Evolutionary conservation across 2,113 vertebrate genomes (phyloP), one percentile per base, ranked within the genome.

Genomic region (Lonchura striata): DNA sequence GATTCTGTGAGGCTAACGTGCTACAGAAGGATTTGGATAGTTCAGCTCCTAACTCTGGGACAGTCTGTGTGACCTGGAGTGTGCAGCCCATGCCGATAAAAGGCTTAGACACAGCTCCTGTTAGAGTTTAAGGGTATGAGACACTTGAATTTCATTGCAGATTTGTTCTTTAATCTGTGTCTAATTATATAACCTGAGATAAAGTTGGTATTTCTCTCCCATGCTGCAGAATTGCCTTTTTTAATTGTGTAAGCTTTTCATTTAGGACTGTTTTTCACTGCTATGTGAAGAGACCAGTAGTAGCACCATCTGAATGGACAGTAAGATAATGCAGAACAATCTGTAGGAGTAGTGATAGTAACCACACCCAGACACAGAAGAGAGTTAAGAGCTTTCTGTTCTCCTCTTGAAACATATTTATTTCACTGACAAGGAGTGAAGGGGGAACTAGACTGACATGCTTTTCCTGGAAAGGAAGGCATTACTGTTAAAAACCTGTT

Each of bases 381-480:
- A 91, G 27, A 74, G 94, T 93, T 95, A 96, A 90, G 79, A 60
- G 79, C 42, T 88, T 86, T 95, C 60, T 86, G 59, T 93, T 90
- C 39, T 78, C 18, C 82, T 75, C 66, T 72, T 69, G 54, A 78
- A 91, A 88, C 79, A n/a, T 74, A 54, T 69, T 92, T 95, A 30
- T 81, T 77, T 74, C 68, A 83, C 88, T 97, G 95, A 95, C 90
- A 94, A 94, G 88, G 41, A 53, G 18, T 41, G 20, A 22, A 83
- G 41, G 56, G 13, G 19, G 41, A 90, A 64, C 25, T 53, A 57
- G 19, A 24, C 60, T 87, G 31, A 79, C 57, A 13, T n/a, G 42
- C 59, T 74, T 93, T 93, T 65, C 85, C 46, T 19, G 11, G 71
- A 77, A 95, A 77, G 27, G 28, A 42, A 46, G 19, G 5, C 6